These are phyloP conservation scores for Lordiphosa collinella DNA, from an alignment of 1,140 invertebrate genomes.

Conservation along the genomic window DNA sequence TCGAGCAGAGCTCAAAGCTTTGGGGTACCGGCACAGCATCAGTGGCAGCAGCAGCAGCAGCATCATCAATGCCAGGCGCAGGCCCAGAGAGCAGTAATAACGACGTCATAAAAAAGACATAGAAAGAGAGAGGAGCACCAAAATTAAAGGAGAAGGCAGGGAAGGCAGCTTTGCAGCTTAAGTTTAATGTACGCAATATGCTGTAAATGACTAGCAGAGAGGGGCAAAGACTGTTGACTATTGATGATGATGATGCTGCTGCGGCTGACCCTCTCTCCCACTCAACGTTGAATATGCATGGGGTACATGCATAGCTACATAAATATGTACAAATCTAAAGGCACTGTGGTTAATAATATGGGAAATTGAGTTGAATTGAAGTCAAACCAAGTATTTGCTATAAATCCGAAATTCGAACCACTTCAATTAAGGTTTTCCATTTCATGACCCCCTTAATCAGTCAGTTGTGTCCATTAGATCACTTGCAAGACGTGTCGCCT, in stretches of 20 bases:
- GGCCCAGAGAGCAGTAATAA: slow-evolving; percentile 29
- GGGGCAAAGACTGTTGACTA: slow-evolving; percentile 13
- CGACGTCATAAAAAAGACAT: slow-evolving; percentile 36
- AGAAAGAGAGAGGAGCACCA: neutral
- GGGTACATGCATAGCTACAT: neutral
- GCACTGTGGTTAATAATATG: no score
- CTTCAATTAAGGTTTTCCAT: no score
- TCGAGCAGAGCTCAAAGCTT: slow-evolving; percentile 21
- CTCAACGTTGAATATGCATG: neutral
- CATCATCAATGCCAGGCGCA: slow-evolving; percentile 18
- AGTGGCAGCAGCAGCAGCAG: slow-evolving; percentile 18
- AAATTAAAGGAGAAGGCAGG: neutral
- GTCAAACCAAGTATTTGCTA: no score
- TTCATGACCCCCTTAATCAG: no score
- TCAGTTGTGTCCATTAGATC: no score
- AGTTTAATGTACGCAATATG: slow-evolving; percentile 27
- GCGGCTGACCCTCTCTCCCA: neutral
- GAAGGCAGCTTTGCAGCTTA: slow-evolving; percentile 31
- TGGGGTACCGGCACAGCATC: slow-evolving; percentile 42
- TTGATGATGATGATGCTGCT: slow-evolving; percentile 17
- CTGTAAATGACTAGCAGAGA: slow-evolving; percentile 1
- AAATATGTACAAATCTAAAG: no score
- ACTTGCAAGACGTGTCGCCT: no score
- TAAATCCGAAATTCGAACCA: no score
- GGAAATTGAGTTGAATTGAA: no score